Base-by-base conservation (phyloP, 2,797 vertebrate species). In the Danio albolineatus region DNA sequence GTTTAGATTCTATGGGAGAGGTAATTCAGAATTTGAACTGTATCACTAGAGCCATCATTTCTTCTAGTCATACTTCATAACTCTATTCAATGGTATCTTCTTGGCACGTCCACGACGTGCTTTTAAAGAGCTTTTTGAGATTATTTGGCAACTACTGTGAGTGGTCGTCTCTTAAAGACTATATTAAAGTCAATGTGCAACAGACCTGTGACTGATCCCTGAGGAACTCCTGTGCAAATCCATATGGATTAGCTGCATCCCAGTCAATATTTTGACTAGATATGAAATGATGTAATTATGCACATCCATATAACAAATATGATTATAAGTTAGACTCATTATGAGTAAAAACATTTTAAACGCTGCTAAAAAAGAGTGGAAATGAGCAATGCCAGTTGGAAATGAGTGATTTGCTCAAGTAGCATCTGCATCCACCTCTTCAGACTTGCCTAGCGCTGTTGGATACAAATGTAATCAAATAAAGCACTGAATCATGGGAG, bases 51-150 rank as follows among this genome's bases (percentile, higher is more conserved):
- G 59, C 56, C 72, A 57, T 82, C 79, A 82, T 82, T 77, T 73
- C 73, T 65, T 75, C 16, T 59, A 57, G 67, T 82, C 83, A 80
- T 71, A 71, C 73, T 57, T 83, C 79, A 69, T 85, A 85, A 83
- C 76, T 81, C 81, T 78, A 56, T 54, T 73, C 48, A 73, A 53
- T 76, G 61, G 82, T 78, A 21, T 72, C 56, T 83, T 60, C 28
- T 19, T 81, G 76, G 78, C 75, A 69, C 73, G 65, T 78, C 51
- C 54, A 57, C 61, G 81, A 74, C 17, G 76, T 84, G 51, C 70
- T 67, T 75, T 73, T 80, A 80, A 82, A 84, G 49, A 62, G 64
- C 67, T 80, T 70, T 78, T 48, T 66, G 70, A 78, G 67, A 61
- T 74, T 61, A 49, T 44, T 69, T 79, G 76, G 62, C 73, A 77